phyloP scores from a whole-genome alignment of 2,113 vertebrate species.

The Paedocypris sp. region DNA sequence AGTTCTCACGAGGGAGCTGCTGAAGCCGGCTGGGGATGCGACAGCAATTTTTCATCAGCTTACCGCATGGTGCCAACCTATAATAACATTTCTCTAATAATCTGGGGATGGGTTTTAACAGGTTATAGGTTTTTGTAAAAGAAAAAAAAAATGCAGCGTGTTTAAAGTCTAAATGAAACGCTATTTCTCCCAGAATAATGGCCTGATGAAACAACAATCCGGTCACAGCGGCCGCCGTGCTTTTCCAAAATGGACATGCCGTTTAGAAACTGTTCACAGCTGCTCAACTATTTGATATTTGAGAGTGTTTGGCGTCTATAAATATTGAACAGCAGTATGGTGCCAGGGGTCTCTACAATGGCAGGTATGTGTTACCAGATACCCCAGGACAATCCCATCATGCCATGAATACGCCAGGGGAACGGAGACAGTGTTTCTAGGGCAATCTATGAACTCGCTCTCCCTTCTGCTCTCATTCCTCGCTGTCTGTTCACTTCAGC shows the following conservation, averaged over 20 bases:
- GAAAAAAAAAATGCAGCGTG: too few relatives aligned
- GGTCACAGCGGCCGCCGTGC: slow-evolving; percentile 9
- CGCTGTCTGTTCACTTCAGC: not conserved
- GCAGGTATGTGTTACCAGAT: slow-evolving; percentile 38
- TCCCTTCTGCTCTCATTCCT: slow-evolving; percentile 3
- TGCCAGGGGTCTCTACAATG: slow-evolving; percentile 35
- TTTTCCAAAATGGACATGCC: slow-evolving; percentile 20
- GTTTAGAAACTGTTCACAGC: slow-evolving; percentile 26
- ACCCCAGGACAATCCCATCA: slow-evolving; percentile 32
- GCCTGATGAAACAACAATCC: slow-evolving; percentile 21
- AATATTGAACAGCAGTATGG: slow-evolving; percentile 35
- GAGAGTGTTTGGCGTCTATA: slow-evolving; percentile 37
- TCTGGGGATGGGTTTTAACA: too few relatives aligned
- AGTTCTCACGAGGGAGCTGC: slow-evolving; percentile 18
- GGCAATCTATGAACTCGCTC: not conserved
- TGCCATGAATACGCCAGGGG: slow-evolving; percentile 12
- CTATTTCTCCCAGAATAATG: slow-evolving; percentile 20
- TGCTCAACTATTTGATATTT: slow-evolving; percentile 39
- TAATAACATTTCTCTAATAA: slow-evolving; percentile 6
- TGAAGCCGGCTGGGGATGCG: not conserved
- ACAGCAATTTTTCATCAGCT: slow-evolving; percentile 20
- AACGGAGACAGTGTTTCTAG: not conserved
- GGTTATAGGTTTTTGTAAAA: too few relatives aligned
- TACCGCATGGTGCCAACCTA: slow-evolving; percentile 9
- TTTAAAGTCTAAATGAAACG: slow-evolving; percentile 21